These are phyloP conservation scores for Pocillopora meandrina DNA, from an alignment of 92 coral and sea anemone species.

Conservation along the genomic window DNA sequence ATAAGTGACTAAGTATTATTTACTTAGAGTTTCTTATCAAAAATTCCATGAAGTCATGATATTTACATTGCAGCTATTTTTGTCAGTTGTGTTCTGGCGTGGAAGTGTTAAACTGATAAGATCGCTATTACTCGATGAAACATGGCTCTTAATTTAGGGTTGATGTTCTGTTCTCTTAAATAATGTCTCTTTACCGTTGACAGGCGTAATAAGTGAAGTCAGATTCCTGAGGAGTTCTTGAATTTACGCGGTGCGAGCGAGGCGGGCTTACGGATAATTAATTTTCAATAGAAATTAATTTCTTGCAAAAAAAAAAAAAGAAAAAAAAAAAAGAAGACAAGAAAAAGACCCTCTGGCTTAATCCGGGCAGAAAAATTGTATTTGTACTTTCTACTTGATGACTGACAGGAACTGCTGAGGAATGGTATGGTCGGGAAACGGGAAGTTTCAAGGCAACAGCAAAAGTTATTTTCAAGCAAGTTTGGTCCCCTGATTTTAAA, in stretches of 20 bases:
- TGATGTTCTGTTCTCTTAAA: no score
- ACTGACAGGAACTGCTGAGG: not conserved
- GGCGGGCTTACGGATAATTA: not conserved
- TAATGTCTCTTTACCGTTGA: not conserved
- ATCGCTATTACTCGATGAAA: not conserved
- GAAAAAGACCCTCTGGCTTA: no score
- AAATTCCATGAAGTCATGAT: not conserved
- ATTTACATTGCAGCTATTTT: slow-evolving; percentile 15
- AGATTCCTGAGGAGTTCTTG: no score
- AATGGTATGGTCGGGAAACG: not conserved
- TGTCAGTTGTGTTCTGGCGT: not conserved
- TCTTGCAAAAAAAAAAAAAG: no score
- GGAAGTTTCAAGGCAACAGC: slow-evolving; percentile 1
- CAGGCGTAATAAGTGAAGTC: not conserved
- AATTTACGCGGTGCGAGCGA: not conserved
- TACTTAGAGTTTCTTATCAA: slow-evolving; percentile 18
- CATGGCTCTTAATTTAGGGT: not conserved
- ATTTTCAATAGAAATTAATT: not conserved
- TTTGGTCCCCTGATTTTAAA: not conserved
- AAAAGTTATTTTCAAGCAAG: not conserved
- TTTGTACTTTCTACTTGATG: no score
- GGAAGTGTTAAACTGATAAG: not conserved
- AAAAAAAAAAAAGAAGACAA: no score
- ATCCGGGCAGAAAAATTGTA: no score
- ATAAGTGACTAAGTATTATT: not conserved